Percentiles rank a stretch among this genome's conserved stretches.
Conservation (phyloP, 2,113 vertebrate species). For the Lepus americanus region DNA sequence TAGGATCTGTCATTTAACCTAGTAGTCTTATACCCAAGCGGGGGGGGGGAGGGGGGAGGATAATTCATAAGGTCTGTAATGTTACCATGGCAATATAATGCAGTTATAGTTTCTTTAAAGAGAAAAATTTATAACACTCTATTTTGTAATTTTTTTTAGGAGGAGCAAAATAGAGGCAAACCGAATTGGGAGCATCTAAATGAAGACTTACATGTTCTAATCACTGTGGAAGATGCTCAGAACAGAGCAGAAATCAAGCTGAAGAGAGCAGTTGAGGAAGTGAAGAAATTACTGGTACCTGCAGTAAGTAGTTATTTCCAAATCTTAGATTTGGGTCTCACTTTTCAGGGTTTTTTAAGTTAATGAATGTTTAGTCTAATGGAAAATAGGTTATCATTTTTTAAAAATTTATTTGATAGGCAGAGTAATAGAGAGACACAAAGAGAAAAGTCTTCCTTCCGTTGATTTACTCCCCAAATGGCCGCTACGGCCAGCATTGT, state of each 20-base stretch:
- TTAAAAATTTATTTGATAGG: too few species aligned
- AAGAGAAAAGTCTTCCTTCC: too few species aligned
- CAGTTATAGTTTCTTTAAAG: background rate
- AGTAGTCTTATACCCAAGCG: background rate
- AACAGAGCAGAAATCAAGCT: conserved; percentile 98
- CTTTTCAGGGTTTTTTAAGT: background rate
- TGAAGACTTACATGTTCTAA: conserved; percentile 97
- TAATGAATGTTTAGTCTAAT: background rate
- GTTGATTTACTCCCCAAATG: too few species aligned
- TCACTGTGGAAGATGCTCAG: conserved; percentile 98
- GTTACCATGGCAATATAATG: background rate
- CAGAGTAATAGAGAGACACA: too few species aligned
- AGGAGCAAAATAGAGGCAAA: conserved; percentile 98
- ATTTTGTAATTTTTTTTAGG: conserved; percentile 86
- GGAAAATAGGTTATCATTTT: background rate
- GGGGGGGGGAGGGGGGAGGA: background rate
- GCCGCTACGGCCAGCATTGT: too few species aligned
- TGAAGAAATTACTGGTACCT: conserved; percentile 96
- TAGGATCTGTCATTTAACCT: background rate
- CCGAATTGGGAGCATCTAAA: conserved; percentile 99
- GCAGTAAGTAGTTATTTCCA: conserved; percentile 92
- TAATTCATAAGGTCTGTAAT: background rate
- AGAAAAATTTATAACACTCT: background rate
- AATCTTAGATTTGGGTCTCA: background rate
- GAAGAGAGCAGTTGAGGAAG: conserved; percentile 96